Evolutionary conservation across 1,140 invertebrate species (phyloP).

Genomic region (Scaptomyza montana): DNA sequence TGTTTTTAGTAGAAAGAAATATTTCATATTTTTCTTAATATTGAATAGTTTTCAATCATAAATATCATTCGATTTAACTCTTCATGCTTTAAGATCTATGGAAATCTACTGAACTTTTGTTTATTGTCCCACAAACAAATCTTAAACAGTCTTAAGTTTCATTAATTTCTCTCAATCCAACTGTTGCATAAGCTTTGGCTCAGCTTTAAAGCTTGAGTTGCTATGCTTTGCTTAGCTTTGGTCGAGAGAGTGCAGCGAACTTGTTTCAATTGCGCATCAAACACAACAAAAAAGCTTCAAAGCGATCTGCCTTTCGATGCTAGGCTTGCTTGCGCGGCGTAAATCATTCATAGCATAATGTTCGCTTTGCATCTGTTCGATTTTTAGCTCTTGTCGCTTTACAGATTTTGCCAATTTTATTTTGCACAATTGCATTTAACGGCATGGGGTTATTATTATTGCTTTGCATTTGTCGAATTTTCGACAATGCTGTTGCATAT

Average conservation of each 20-base stretch:
- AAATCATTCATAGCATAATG: neutral
- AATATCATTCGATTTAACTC: neutral
- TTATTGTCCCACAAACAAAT: slow-evolving; percentile 1
- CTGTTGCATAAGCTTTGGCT: slow-evolving; percentile 29
- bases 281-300: slow-evolving; percentile 24
- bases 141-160: slow-evolving; percentile 1
- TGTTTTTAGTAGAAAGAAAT: too few species aligned
- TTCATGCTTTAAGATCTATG: neutral
- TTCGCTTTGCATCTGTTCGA: neutral
- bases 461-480: slow-evolving; percentile 8
- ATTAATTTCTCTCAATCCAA: neutral
- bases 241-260: slow-evolving; percentile 17
- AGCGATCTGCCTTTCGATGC: neutral
- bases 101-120: slow-evolving; percentile 7
- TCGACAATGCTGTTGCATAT: slow-evolving; percentile 8
- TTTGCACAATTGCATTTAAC: slow-evolving; percentile 25
- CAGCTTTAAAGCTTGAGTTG: slow-evolving; percentile 16
- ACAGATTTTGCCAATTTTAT: slow-evolving; percentile 28
- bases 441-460: slow-evolving; percentile 15
- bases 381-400: neutral
- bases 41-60: neutral
- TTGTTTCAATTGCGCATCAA: slow-evolving; percentile 61
- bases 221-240: neutral
- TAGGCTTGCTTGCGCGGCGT: neutral
- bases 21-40: too few species aligned